These are phyloP conservation scores for Poeciliopsis paucimaculata DNA, from an alignment of 2,797 vertebrate species.

Conservation along the genomic window DNA sequence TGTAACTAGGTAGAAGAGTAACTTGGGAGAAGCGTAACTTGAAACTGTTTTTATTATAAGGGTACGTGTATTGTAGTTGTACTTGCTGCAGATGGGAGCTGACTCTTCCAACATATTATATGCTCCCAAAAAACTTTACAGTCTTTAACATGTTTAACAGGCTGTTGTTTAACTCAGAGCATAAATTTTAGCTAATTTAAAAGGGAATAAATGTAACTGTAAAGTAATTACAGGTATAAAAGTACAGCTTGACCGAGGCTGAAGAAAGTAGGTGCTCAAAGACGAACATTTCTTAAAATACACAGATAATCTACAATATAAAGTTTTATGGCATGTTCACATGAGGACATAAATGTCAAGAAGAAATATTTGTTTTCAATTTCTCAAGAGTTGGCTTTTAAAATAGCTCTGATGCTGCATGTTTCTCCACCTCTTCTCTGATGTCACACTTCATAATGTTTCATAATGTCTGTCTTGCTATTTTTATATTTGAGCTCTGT, in stretches of 20 bases:
- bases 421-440: constrained; percentile 21
- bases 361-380: not conserved
- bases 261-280: not conserved
- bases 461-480: constrained; percentile 30
- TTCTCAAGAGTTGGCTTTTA: not conserved
- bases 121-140: no score
- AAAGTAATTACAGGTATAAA: no score
- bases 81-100: no score
- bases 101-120: no score
- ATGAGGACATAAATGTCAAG: not conserved
- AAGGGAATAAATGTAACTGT: no score
- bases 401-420: not conserved
- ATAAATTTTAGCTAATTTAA: no score
- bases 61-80: no score
- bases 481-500: constrained; percentile 16
- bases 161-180: no score
- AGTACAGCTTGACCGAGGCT: not conserved
- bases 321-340: not conserved
- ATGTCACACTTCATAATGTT: constrained; percentile 36
- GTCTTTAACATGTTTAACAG: no score
- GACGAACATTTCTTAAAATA: not conserved
- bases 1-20: no score
- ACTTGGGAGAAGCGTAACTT: no score
- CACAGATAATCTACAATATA: not conserved
- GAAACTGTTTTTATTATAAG: no score